Percentiles rank a stretch among this genome's conserved stretches.
These are phyloP conservation scores for Bacillus rossius DNA, from an alignment of 1,140 invertebrate genomes.

Conservation along the genomic window DNA sequence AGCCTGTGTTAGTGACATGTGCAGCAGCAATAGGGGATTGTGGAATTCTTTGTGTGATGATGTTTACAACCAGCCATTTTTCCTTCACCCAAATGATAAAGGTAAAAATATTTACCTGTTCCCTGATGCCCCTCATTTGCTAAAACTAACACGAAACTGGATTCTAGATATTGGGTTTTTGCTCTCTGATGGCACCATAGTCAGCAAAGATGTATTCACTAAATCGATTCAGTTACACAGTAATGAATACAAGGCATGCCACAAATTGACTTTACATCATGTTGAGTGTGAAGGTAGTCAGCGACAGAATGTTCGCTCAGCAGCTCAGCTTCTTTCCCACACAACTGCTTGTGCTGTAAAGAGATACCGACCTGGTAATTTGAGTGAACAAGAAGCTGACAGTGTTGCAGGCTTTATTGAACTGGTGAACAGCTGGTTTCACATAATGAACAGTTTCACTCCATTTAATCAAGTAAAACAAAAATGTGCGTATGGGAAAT, in stretches of 20 bases:
- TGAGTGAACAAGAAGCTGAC: not conserved
- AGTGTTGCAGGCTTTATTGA: slow-evolving; percentile 14
- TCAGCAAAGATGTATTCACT: slow-evolving; percentile 17
- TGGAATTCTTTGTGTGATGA: slow-evolving; percentile 30
- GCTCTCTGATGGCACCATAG: slow-evolving; percentile 9
- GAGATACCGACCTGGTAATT: slow-evolving; percentile 7
- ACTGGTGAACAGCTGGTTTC: slow-evolving; percentile 21
- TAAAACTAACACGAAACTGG: slow-evolving; percentile 31
- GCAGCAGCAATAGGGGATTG: slow-evolving; percentile 27
- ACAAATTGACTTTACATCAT: slow-evolving; percentile 18
- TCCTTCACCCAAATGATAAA: slow-evolving; percentile 21
- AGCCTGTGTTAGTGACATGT: slow-evolving; percentile 32
- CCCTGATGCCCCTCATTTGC: slow-evolving; percentile 27
- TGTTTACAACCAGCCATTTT: slow-evolving; percentile 12
- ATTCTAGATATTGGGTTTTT: slow-evolving; percentile 28
- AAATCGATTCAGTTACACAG: slow-evolving; percentile 10
- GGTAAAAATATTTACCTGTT: slow-evolving; percentile 24
- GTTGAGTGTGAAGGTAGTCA: slow-evolving; percentile 13
- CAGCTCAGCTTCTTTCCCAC: slow-evolving; percentile 22
- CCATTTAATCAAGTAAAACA: not conserved
- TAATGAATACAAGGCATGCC: slow-evolving; percentile 19
- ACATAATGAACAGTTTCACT: slow-evolving; percentile 16
- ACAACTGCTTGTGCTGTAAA: slow-evolving; percentile 18
- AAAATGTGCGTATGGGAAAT: slow-evolving; percentile 15
- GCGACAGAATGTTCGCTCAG: slow-evolving; percentile 21